phyloP scores from a whole-genome alignment of 2,888 invertebrate genomes.

The Lamellibrachia columna region DNA sequence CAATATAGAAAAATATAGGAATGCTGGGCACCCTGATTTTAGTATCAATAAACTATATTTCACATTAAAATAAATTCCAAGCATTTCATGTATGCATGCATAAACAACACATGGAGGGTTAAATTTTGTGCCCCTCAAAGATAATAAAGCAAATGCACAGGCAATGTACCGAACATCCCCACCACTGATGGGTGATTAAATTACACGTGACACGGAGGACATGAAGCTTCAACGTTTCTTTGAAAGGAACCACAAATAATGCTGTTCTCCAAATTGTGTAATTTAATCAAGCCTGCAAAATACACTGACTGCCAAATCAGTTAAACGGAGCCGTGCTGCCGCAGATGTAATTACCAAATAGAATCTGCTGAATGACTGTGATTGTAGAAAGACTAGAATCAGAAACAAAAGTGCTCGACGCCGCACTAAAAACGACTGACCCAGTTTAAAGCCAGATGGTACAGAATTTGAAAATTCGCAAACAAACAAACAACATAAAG shows the following conservation, averaged over 20 bases:
- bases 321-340: neutral
- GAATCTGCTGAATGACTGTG: neutral
- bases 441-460: neutral
- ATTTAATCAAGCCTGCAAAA: neutral
- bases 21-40: no score
- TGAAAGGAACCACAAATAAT: slow-evolving; percentile 16
- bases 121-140: neutral
- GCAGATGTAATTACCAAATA: neutral
- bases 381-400: neutral
- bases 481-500: neutral
- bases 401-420: neutral
- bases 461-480: neutral
- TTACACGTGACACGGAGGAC: neutral
- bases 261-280: neutral
- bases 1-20: no score
- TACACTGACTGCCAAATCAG: neutral
- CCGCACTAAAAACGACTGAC: neutral
- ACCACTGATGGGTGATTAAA: neutral
- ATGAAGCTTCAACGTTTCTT: neutral
- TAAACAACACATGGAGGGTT: neutral
- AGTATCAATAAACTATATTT: no score
- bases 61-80: no score
- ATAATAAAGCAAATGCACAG: neutral
- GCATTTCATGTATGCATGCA: neutral
- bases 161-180: neutral